A percentile compares a stretch with the other conserved stretches of the same genome.
These are phyloP conservation scores for Brachionus manjavacas DNA, from an alignment of 1,140 invertebrate genomes.

Conservation along the genomic window DNA sequence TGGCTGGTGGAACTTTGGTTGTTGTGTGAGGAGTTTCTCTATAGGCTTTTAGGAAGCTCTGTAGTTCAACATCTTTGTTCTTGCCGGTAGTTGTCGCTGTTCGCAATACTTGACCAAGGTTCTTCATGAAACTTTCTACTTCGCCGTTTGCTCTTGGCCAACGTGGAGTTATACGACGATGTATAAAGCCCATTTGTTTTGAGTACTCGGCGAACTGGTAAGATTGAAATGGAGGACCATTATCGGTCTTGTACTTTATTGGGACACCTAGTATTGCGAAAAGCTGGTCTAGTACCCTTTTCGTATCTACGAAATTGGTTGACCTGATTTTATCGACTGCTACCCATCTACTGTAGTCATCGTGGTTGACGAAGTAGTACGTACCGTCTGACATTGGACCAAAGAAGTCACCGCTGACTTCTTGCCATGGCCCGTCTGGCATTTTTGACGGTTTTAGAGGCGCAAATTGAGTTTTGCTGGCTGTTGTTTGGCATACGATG, in stretches of 20 bases:
- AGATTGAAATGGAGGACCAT: no score
- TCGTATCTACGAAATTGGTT: not conserved
- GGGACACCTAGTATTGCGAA: slow-evolving; percentile 45
- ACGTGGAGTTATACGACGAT: slow-evolving; percentile 44
- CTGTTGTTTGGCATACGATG: no score
- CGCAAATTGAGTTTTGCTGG: not conserved
- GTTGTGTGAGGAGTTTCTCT: not conserved
- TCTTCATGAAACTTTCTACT: slow-evolving; percentile 43
- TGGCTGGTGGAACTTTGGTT: not conserved
- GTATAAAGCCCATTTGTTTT: slow-evolving; percentile 40
- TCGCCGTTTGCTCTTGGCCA: slow-evolving; percentile 44
- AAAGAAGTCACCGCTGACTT: slow-evolving; percentile 11
- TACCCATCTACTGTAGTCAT: not conserved
- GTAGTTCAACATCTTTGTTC: not conserved
- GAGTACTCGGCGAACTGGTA: not conserved
- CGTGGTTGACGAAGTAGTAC: slow-evolving; percentile 10
- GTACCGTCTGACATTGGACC: not conserved
- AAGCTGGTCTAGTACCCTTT: slow-evolving; percentile 25
- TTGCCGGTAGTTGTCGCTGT: not conserved
- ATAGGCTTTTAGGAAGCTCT: not conserved
- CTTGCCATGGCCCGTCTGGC: not conserved
- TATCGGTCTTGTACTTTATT: not conserved
- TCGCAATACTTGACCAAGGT: not conserved
- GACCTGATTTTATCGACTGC: not conserved
- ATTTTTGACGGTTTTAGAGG: not conserved